Evolutionary conservation across 2,797 vertebrate species (phyloP).

Genomic region (Neosalanx taihuensis): DNA sequence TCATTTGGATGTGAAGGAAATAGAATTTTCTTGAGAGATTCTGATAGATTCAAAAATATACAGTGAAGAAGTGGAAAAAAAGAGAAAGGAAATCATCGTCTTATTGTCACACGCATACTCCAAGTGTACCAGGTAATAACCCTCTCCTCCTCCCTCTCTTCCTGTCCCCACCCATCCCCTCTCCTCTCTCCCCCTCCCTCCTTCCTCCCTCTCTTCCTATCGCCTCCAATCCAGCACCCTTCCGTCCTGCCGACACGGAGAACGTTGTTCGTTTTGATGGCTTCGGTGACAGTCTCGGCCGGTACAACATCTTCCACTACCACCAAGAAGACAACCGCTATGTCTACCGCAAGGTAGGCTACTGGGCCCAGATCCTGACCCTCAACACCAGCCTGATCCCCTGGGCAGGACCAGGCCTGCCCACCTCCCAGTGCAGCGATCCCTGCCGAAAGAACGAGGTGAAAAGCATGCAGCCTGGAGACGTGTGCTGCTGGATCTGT

Average conservation of each 20-base stretch:
- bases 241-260: constrained; percentile 76
- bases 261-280: constrained; percentile 87
- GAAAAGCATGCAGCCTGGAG: constrained; percentile 97
- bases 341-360: constrained; percentile 89
- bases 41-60: constrained; percentile 19
- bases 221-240: constrained; percentile 66
- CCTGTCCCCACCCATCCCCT: too few relatives aligned
- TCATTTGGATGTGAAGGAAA: constrained; percentile 8
- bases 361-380: constrained; percentile 90
- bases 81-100: background rate
- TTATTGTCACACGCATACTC: background rate
- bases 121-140: background rate
- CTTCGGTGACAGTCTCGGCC: constrained; percentile 91
- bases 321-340: constrained; percentile 78
- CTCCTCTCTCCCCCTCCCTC: background rate
- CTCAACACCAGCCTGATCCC: constrained; percentile 88
- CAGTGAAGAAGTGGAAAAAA: constrained; percentile 10
- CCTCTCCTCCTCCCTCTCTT: background rate
- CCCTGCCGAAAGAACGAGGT: constrained; percentile 95
- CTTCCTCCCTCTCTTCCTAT: background rate
- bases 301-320: constrained; percentile 98
- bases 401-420: constrained; percentile 76
- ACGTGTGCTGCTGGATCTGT: constrained; percentile 98
- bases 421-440: constrained; percentile 94
- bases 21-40: constrained; percentile 15